phyloP scores from a whole-genome alignment of 1,140 invertebrate genomes.

The Notospermus geniculatus region DNA sequence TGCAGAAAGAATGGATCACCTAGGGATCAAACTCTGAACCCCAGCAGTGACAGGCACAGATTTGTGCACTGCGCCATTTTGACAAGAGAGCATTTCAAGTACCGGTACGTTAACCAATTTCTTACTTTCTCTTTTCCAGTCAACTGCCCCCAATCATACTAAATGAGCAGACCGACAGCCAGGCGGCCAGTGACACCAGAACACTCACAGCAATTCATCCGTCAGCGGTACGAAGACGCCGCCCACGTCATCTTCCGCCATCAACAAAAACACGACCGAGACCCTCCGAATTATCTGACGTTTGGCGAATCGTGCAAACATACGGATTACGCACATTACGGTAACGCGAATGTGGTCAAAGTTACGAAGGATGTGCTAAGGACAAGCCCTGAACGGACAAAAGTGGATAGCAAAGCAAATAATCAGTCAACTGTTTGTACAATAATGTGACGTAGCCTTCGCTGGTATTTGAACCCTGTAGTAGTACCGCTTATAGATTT shows the following conservation, averaged over 20 bases:
- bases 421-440: slow-evolving; percentile 36
- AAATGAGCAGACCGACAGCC: slow-evolving; percentile 39
- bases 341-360: slow-evolving; percentile 1
- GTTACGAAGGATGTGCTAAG: slow-evolving; percentile 14
- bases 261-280: slow-evolving; percentile 28
- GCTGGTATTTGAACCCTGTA: neutral
- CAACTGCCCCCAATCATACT: neutral
- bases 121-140: too few species aligned
- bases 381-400: slow-evolving; percentile 4
- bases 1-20: too few species aligned
- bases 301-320: slow-evolving; percentile 18
- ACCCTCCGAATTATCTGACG: neutral
- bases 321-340: slow-evolving; percentile 15
- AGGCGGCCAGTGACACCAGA: slow-evolving; percentile 32
- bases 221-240: slow-evolving; percentile 55
- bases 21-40: too few species aligned
- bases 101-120: too few species aligned
- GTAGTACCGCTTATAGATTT: neutral
- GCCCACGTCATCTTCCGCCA: slow-evolving; percentile 50
- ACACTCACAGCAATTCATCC: slow-evolving; percentile 45
- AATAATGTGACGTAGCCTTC: slow-evolving; percentile 24
- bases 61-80: neutral
- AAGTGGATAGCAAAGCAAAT: neutral
- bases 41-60: slow-evolving; percentile 23
- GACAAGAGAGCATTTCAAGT: neutral